Evolutionary conservation across 2,113 vertebrate genomes (phyloP).

Genomic region (Tympanuchus pallidicinctus): DNA sequence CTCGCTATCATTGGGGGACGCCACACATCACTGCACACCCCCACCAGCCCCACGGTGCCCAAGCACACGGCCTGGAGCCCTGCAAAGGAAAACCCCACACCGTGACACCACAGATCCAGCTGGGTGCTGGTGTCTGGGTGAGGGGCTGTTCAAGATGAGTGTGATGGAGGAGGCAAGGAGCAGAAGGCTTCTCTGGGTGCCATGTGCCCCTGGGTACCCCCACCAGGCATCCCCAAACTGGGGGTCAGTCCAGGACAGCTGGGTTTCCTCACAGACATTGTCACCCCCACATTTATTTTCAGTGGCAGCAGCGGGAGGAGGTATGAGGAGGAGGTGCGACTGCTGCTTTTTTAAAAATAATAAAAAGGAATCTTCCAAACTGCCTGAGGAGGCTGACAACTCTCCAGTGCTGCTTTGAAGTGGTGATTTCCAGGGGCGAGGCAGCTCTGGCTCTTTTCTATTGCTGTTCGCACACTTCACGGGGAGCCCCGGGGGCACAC

Average conservation of each 20-base stretch:
- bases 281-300: neutral
- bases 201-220: neutral
- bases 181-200: neutral
- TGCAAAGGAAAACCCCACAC: rapidly evolving
- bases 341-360: slow-evolving; percentile 22
- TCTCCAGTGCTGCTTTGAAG: neutral
- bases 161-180: neutral
- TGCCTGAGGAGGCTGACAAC: neutral
- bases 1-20: neutral
- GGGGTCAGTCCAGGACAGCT: slow-evolving; percentile 33
- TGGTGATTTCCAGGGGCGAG: neutral
- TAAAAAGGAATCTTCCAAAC: slow-evolving; percentile 6
- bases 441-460: neutral
- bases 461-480: rapidly evolving
- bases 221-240: neutral
- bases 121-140: rapidly evolving
- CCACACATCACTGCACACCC: rapidly evolving
- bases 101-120: rapidly evolving
- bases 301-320: slow-evolving; percentile 36
- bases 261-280: neutral
- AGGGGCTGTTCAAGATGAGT: rapidly evolving
- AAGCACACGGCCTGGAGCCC: rapidly evolving
- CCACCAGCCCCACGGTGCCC: neutral
- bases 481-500: rapidly evolving
- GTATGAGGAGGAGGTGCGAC: slow-evolving; percentile 49